Percentiles rank a stretch among this genome's conserved stretches.
Evolutionary conservation across 1,140 invertebrate genomes (phyloP).

Genomic region (Pseudomyrmex sp.): DNA sequence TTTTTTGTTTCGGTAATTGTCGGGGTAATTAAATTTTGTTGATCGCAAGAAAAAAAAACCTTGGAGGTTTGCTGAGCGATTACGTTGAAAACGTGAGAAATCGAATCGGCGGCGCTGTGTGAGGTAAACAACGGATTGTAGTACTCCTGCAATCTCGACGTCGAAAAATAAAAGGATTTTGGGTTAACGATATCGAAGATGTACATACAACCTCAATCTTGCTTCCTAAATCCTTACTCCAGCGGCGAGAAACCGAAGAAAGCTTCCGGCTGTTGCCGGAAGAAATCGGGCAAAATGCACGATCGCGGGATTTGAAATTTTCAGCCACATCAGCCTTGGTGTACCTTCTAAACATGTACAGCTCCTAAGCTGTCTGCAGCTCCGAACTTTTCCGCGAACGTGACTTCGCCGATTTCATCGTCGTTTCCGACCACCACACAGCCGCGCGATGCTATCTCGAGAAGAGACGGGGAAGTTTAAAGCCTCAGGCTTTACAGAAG

Average conservation of each 20-base stretch:
- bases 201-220: conserved; percentile 15
- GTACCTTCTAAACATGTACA: conserved; percentile 48
- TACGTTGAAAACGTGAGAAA: background rate
- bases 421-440: conserved; percentile 3
- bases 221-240: conserved; percentile 35
- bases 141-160: conserved; percentile 4
- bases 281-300: conserved; percentile 45
- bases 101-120: no score
- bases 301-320: conserved; percentile 54
- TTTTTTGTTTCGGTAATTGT: background rate
- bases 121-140: conserved; percentile 23
- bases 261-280: conserved; percentile 6
- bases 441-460: conserved; percentile 21
- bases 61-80: no score
- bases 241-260: conserved; percentile 41
- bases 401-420: conserved; percentile 41
- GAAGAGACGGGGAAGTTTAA: background rate
- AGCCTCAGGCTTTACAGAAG: conserved; percentile 4
- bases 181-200: conserved; percentile 53
- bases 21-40: background rate
- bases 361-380: conserved; percentile 36
- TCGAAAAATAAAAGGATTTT: conserved; percentile 50
- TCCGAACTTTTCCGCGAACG: conserved; percentile 46
- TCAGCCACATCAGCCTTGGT: conserved; percentile 32
- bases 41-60: no score